Evolutionary conservation across 2,888 invertebrate genomes (phyloP).

Genomic region (Heliconius charithonia): DNA sequence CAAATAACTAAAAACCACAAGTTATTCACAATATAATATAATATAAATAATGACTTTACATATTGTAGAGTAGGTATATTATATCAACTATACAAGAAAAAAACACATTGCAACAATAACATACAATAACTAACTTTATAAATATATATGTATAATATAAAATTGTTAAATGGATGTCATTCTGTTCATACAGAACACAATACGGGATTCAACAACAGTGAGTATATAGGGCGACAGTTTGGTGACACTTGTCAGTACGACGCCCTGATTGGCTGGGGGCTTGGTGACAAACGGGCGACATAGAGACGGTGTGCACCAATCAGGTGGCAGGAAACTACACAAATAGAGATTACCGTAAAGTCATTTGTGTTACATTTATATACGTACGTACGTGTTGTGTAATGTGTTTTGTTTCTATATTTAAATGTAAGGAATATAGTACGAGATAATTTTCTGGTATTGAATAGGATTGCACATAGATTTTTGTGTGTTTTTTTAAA

Average conservation of each 20-base stretch:
- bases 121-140: neutral
- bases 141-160: neutral
- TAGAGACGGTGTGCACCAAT: slow-evolving; percentile 66
- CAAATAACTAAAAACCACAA: too few species aligned
- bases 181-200: slow-evolving; percentile 35
- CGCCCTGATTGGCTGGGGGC: slow-evolving; percentile 66
- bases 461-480: too few species aligned
- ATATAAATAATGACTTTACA: too few species aligned
- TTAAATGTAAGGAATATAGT: neutral
- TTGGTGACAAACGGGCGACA: slow-evolving; percentile 84
- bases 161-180: slow-evolving; percentile 36
- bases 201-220: slow-evolving; percentile 51
- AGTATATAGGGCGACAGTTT: slow-evolving; percentile 65
- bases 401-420: neutral
- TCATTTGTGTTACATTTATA: neutral
- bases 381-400: neutral
- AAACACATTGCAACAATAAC: neutral
- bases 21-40: too few species aligned
- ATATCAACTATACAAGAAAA: neutral
- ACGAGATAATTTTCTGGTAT: too few species aligned
- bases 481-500: too few species aligned
- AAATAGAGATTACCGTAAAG: slow-evolving; percentile 50
- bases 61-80: too few species aligned
- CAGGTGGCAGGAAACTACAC: slow-evolving; percentile 50
- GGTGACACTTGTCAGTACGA: slow-evolving; percentile 69